Conservation (phyloP, 2,888 invertebrate species). For the Drosophila cognata region DNA sequence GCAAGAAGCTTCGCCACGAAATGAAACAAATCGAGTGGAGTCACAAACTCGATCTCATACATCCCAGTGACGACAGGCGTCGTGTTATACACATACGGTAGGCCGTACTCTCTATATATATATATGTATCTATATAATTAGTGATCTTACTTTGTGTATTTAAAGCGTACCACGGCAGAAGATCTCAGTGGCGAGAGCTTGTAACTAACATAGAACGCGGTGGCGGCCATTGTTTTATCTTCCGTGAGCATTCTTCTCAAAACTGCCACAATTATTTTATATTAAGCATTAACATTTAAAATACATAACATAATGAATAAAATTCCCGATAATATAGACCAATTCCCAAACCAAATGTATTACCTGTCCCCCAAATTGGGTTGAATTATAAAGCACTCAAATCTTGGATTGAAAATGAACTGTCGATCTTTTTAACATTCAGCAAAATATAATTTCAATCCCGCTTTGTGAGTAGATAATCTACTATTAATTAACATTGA, state of each 20-base stretch:
- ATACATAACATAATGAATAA: conserved; percentile 65
- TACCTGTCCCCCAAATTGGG: conserved; percentile 1
- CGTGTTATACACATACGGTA: conserved; percentile 89
- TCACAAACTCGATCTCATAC: conserved; percentile 89
- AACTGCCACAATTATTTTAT: conserved; percentile 74
- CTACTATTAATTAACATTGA: background rate
- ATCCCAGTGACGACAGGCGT: conserved; percentile 90
- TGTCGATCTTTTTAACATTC: background rate
- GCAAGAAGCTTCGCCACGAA: conserved; percentile 89
- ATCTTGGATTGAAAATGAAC: background rate
- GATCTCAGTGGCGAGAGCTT: conserved; percentile 83
- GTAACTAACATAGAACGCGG: conserved; percentile 64
- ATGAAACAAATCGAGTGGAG: conserved; percentile 91
- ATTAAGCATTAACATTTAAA: conserved; percentile 67
- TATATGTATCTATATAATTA: background rate
- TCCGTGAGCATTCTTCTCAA: conserved; percentile 77
- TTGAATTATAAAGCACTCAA: conserved; percentile 5
- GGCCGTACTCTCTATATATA: background rate
- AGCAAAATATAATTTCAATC: background rate
- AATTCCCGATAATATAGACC: conserved; percentile 69
- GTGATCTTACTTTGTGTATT: background rate
- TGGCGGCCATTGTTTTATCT: conserved; percentile 64
- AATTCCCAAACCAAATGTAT: conserved; percentile 14
- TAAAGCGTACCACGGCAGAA: conserved; percentile 84
- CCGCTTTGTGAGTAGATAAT: background rate